Base-by-base conservation (phyloP, 1,140 invertebrate species). In the Zaprionus davidi region DNA sequence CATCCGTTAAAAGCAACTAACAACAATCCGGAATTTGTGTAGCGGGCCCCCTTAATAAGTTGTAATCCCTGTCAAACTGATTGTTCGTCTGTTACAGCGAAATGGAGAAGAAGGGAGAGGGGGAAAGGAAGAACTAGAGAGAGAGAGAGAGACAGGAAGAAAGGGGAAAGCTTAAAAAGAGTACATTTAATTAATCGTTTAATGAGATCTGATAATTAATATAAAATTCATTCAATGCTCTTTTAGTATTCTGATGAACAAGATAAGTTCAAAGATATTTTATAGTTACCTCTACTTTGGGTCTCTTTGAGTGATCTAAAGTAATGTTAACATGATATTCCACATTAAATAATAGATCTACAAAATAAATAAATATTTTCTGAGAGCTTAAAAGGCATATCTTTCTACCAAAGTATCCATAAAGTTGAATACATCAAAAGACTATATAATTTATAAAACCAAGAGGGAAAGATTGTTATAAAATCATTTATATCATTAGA, bases 1-100 rank as follows among this genome's bases (percentile, higher is more conserved):
- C 72, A 79, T 56, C 71, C 82, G 69, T 79, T 74, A 73, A 79
- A 76, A 58, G 44, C 77, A 57, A 70, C 70, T 79, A 60, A 83
- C 81, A 58, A 74, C 64, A 67, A 71, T 56, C 26, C 31, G 51
- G 59, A 68, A 85, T 86, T 86, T 79, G 68, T 77, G 71, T 66
- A 67, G 60, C 76, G 71, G 41, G 31, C 31, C 22, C 26, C 22
- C 49, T 60, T 74, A 53, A 71, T 51, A 69, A 71, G 60, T 26
- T 66, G 68, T 57, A 41, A 60, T 51, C 46, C 46, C 46, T 51
- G 46, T 51, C 46, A 24, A 51, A 51, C 46, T 51, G 46, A 22
- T 51, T 51, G 46, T 51, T 51, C 11, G 11, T 0, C 9, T 13
- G 9, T 5, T 5, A 24, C 20, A 51, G 46, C 20, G 12, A 11